Evolutionary conservation across 2,888 invertebrate species (phyloP), one percentile per base, ranked within the genome.

Genomic region (Lamellibrachia satsuma): DNA sequence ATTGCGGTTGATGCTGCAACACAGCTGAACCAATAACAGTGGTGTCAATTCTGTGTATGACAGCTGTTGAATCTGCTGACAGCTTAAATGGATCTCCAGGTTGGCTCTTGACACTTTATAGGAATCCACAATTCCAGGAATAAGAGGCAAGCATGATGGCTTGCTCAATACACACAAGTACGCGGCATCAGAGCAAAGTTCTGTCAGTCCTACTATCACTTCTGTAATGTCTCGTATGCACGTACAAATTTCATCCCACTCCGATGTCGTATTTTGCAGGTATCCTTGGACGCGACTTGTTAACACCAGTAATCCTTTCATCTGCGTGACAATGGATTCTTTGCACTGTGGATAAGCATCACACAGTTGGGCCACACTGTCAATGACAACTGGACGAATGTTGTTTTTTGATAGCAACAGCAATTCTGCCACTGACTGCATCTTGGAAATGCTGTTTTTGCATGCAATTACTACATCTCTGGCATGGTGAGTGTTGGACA

Each of bases 351-450:
- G 93, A 91, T 94, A 94, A 15, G 94, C 94, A 90, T 94, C 94
- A 2, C 93, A 93, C 90, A 95, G 94, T 11, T 91, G 91, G n/a
- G 93, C 75, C 90, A 93, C 92, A 51, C 94, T 94, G 52, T 95
- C 95, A 90, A 95, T 95, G 92, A 94, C 94, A 90, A 96, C 95
- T n/a, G 96, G 96, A 22, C 96, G 95, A 1, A 95, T 94, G 92
- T 95, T 95, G 92, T 95, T 95, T 22, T 75, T 75, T 8, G 96
- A 95, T 4, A 96, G 94, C 27, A 96, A 95, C 4, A 96, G 95
- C 39, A 96, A 93, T 93, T 96, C 96, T 7, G 96, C 96, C 15
- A 96, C 95, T 4, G 95, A 94, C 94, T 96, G 96, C 94, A 96
- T 95, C 57, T 95, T 95, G n/a, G 94, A 94, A 92, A 95, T 95